Evolutionary conservation across 2,797 vertebrate species (phyloP), one percentile per base, ranked within the genome.

Genomic region (Adelosebastes latens): DNA sequence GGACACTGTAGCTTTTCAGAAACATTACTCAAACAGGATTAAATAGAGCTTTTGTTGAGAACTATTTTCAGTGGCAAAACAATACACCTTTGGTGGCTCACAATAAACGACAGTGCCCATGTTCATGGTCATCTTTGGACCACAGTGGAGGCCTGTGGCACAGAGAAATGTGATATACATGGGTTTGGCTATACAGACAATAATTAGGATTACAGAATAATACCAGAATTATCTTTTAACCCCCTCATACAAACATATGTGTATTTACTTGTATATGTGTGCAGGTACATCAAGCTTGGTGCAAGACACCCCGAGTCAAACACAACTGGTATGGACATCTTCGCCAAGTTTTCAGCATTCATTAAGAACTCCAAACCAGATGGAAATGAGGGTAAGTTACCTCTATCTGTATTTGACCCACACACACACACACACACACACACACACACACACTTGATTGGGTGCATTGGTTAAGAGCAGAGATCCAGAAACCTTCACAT

Each of bases 281-380:
- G 79, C 84, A 99, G 99, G 93, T 99, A 96, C 91, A 86, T 97
- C 78, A 99, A 99, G 78, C 97, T 99, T 63, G 95, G 97, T 79
- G 96, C 97, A 81, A 97, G 97, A 88, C 98, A 99, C 78, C 98
- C 98, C 0, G 99, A 99, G 90, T 99, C 99, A 22, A 99, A 99
- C 95, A 98, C 98, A 29, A 96, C 98, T 76, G 99, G 98, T 52
- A 99, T 99, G 98, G 98, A 99, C 89, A 99, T 99, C 86, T 99
- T 99, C 88, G 99, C 99, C 91, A 99, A 99, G 93, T 99, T 99
- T 88, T 99, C 98, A 63, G 98, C 99, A 1, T 99, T 91, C 86
- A 99, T 99, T 83, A 99, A 99, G 91, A 99, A 99, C 88, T 99
- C 99, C 5, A 98, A 97, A 86, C 98, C 98, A 77, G 98, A 99